A percentile compares a stretch with the other conserved stretches of the same genome.
Evolutionary conservation across 2,797 vertebrate species (phyloP).

Genomic region (Astyanax mexicanus): DNA sequence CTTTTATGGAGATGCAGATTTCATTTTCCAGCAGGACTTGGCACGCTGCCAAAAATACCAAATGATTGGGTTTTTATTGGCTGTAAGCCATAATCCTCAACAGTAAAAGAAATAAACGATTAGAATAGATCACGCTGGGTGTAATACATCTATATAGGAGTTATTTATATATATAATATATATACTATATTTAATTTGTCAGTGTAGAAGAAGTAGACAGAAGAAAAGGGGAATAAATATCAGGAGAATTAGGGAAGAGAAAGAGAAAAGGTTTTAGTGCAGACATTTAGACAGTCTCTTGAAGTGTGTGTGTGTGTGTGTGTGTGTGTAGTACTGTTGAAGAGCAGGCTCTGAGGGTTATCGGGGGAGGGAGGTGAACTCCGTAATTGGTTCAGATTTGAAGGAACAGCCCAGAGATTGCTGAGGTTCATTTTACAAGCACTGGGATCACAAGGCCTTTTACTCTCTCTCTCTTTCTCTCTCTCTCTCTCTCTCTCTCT

Average conservation of each 20-base stretch:
- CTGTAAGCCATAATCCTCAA: no score
- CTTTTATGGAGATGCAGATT: no score
- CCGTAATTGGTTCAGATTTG: conserved; percentile 45
- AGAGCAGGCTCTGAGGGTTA: conserved; percentile 11
- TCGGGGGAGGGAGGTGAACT: conserved; percentile 25
- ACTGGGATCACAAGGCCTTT: conserved; percentile 1
- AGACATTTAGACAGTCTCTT: background rate
- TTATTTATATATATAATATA: no score
- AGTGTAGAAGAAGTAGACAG: no score
- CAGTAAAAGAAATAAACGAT: no score
- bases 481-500: background rate
- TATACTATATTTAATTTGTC: no score
- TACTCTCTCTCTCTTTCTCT: background rate
- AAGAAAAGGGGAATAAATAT: no score
- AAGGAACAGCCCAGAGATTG: conserved; percentile 30
- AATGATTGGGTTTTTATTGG: no score
- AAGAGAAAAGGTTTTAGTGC: background rate
- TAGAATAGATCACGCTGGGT: no score
- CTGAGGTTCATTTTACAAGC: conserved; percentile 26
- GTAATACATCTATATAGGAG: no score
- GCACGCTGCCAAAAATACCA: no score
- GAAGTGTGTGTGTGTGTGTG: background rate
- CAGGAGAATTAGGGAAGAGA: background rate
- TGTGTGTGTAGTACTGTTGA: conserved; percentile 17
- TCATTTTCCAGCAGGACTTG: no score